Conservation (phyloP, 2,888 invertebrate species). For the Andricus curvator region DNA sequence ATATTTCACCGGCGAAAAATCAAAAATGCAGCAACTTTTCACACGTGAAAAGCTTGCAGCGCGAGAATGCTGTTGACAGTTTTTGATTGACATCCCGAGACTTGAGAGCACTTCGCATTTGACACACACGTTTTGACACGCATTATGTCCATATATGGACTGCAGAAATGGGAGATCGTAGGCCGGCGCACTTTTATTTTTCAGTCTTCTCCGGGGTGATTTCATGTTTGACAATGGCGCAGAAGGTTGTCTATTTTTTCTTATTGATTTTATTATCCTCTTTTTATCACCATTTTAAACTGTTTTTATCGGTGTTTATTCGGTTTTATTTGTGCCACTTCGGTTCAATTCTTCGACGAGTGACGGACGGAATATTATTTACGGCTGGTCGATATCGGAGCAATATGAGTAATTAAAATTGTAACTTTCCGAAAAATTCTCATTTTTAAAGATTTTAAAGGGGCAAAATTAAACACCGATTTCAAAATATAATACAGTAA, state of each 20-base stretch:
- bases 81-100: background rate
- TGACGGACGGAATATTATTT: background rate
- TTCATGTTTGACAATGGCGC: background rate
- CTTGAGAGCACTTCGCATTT: background rate
- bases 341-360: background rate
- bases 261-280: background rate
- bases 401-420: background rate
- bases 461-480: background rate
- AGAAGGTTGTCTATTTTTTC: background rate
- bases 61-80: background rate
- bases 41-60: constrained; percentile 22
- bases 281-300: background rate
- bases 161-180: constrained; percentile 60
- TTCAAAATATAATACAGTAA: background rate
- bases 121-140: constrained; percentile 48
- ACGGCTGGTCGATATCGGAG: background rate
- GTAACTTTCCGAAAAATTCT: background rate
- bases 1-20: constrained; percentile 67
- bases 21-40: constrained; percentile 56
- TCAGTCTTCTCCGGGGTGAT: constrained; percentile 29
- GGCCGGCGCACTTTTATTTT: constrained; percentile 38
- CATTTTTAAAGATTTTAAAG: background rate
- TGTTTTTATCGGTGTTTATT: background rate
- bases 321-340: background rate
- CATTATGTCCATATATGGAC: constrained; percentile 63